These are phyloP conservation scores for Morpho helenor DNA, from an alignment of 2,888 invertebrate genomes.

Conservation along the genomic window DNA sequence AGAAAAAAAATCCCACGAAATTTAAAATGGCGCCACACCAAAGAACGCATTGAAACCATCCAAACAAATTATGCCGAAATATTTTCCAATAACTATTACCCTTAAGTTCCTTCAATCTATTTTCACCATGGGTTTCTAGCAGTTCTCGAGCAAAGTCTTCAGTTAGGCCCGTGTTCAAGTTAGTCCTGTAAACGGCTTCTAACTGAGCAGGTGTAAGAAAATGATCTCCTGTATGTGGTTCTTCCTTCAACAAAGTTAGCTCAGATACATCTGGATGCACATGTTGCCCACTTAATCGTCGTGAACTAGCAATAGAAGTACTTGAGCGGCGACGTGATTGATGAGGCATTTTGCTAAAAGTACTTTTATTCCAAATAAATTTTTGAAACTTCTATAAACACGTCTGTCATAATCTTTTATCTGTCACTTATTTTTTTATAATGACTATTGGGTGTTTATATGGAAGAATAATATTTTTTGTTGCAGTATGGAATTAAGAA, in stretches of 20 bases:
- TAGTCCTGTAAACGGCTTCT: conserved; percentile 64
- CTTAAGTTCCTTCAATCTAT: conserved; percentile 78
- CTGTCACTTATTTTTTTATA: not conserved
- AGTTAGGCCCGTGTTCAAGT: conserved; percentile 72
- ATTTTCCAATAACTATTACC: conserved; percentile 82
- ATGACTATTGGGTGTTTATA: no score
- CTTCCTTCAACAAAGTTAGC: conserved; percentile 55
- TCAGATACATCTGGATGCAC: conserved; percentile 33
- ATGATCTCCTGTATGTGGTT: conserved; percentile 63
- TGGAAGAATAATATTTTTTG: no score
- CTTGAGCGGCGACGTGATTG: conserved; percentile 38
- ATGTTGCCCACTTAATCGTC: conserved; percentile 36
- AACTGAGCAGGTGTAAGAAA: conserved; percentile 63
- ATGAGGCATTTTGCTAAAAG: conserved; percentile 37
- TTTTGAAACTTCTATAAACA: not conserved
- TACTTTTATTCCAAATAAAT: not conserved
- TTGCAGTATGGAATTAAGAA: no score
- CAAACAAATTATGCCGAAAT: conserved; percentile 83
- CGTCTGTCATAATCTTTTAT: conserved; percentile 1
- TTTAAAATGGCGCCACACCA: conserved; percentile 84
- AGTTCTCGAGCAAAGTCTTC: conserved; percentile 72
- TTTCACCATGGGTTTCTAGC: conserved; percentile 78
- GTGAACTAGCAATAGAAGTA: conserved; percentile 34
- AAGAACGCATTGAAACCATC: conserved; percentile 84
- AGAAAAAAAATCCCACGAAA: conserved; percentile 76